Percentiles rank a stretch among this genome's conserved stretches.
These are phyloP conservation scores for Polydrusus tereticollis DNA, from an alignment of 2,888 invertebrate species.

Conservation along the genomic window DNA sequence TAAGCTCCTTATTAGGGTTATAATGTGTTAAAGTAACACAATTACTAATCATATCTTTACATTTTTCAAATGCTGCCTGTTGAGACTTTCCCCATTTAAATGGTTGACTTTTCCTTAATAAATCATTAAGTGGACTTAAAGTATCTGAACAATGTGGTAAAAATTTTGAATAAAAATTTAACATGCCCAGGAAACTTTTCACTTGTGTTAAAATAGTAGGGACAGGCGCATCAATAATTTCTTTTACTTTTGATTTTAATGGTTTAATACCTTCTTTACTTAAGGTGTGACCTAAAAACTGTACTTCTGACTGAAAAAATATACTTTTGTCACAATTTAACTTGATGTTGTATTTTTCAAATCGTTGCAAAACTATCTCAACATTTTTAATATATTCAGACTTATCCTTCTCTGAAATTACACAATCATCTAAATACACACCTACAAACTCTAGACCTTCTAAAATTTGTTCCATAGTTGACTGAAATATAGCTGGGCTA, in stretches of 20 bases:
- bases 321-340: slow-evolving; percentile 58
- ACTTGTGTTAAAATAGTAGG: slow-evolving; percentile 35
- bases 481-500: slow-evolving; percentile 61
- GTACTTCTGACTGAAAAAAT: slow-evolving; percentile 57
- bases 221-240: slow-evolving; percentile 44
- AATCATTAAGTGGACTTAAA: slow-evolving; percentile 32
- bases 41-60: slow-evolving; percentile 45
- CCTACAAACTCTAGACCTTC: slow-evolving; percentile 54
- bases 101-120: slow-evolving; percentile 33
- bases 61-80: slow-evolving; percentile 13
- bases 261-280: slow-evolving; percentile 47
- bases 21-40: no score
- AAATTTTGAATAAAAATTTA: slow-evolving; percentile 46
- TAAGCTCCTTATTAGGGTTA: no score
- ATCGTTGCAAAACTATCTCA: slow-evolving; percentile 52
- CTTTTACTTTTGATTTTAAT: slow-evolving; percentile 44
- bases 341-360: slow-evolving; percentile 54
- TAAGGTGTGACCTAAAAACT: slow-evolving; percentile 57
- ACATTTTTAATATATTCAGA: slow-evolving; percentile 53
- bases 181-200: slow-evolving; percentile 34
- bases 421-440: slow-evolving; percentile 51
- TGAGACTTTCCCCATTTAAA: slow-evolving; percentile 45
- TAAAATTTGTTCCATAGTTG: slow-evolving; percentile 59
- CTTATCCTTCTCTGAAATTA: slow-evolving; percentile 24
- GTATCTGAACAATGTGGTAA: slow-evolving; percentile 19